phyloP scores from a whole-genome alignment of 2,888 invertebrate genomes.

The Congeria kusceri region DNA sequence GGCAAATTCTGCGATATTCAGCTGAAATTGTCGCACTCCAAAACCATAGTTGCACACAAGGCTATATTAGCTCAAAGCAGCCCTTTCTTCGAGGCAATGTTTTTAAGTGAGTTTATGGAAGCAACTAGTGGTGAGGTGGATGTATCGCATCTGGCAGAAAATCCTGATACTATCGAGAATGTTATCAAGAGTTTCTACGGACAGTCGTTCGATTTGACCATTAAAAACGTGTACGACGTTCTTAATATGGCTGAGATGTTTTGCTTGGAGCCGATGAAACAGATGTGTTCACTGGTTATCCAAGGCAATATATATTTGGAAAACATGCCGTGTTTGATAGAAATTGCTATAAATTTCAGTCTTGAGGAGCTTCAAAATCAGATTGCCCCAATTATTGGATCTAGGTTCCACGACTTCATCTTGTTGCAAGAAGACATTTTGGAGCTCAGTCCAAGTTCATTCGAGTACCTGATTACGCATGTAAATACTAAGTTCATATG shows the following conservation, averaged over 20 bases:
- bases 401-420: conserved; percentile 46
- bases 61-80: conserved; percentile 30
- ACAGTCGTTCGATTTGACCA: conserved; percentile 30
- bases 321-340: conserved; percentile 16
- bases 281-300: conserved; percentile 22
- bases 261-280: conserved; percentile 32
- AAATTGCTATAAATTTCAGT: conserved; percentile 28
- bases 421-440: conserved; percentile 32
- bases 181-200: conserved; percentile 49
- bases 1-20: conserved; percentile 46
- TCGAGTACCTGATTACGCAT: conserved; percentile 8
- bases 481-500: conserved; percentile 20
- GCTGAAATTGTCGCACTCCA: conserved; percentile 9
- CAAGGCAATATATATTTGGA: conserved; percentile 9
- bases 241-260: conserved; percentile 45
- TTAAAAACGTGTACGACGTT: conserved; percentile 34
- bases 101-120: conserved; percentile 41
- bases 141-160: conserved; percentile 31
- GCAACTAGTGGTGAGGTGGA: conserved; percentile 39
- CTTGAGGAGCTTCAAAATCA: conserved; percentile 18
- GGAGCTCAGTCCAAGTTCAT: conserved; percentile 15
- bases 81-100: conserved; percentile 46
- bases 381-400: conserved; percentile 28
- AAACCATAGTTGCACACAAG: conserved; percentile 43
- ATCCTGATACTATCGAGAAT: conserved; percentile 32